A percentile compares a stretch with the other conserved stretches of the same genome.
These are phyloP conservation scores for Eristalis arbustorum DNA, from an alignment of 2,888 invertebrate genomes.

Conservation along the genomic window DNA sequence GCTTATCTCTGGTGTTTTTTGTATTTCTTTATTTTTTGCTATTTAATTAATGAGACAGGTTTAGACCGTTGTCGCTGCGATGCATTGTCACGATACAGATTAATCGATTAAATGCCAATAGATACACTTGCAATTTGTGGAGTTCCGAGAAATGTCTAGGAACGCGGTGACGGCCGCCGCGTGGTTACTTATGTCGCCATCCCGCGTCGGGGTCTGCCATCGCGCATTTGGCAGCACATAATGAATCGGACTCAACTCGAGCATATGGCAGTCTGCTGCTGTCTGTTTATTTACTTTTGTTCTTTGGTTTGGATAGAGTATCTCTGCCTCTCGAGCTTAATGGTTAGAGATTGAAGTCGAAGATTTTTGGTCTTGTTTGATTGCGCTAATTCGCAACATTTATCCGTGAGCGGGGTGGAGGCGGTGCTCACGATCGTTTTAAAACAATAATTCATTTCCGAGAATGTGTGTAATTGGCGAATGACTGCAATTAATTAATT, in stretches of 20 bases:
- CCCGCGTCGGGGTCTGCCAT: background rate
- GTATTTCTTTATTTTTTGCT: background rate
- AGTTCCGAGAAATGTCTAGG: slow-evolving; percentile 2
- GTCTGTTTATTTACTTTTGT: background rate
- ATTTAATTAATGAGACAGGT: slow-evolving; percentile 7
- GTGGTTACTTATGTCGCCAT: background rate
- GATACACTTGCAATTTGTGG: slow-evolving; percentile 22
- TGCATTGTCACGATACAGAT: slow-evolving; percentile 1
- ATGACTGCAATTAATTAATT: slow-evolving; percentile 63
- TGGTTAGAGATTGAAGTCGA: background rate
- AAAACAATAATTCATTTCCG: slow-evolving; percentile 44
- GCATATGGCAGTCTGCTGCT: background rate
- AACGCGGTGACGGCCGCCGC: background rate
- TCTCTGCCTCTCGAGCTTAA: slow-evolving; percentile 2
- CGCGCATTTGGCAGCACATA: slow-evolving; percentile 35
- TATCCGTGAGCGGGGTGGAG: background rate
- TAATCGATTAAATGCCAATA: slow-evolving; percentile 10
- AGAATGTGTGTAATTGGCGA: slow-evolving; percentile 63
- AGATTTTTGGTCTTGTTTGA: slow-evolving; percentile 7
- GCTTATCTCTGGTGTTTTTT: slow-evolving; percentile 6
- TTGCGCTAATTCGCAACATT: slow-evolving; percentile 21
- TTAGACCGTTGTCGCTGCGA: background rate
- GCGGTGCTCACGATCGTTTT: background rate
- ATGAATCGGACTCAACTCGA: slow-evolving; percentile 39
- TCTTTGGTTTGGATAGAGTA: background rate